A percentile compares a stretch with the other conserved stretches of the same genome.
Evolutionary conservation across 2,888 invertebrate genomes (phyloP).

Genomic region (Lasioglossum pauxillum): DNA sequence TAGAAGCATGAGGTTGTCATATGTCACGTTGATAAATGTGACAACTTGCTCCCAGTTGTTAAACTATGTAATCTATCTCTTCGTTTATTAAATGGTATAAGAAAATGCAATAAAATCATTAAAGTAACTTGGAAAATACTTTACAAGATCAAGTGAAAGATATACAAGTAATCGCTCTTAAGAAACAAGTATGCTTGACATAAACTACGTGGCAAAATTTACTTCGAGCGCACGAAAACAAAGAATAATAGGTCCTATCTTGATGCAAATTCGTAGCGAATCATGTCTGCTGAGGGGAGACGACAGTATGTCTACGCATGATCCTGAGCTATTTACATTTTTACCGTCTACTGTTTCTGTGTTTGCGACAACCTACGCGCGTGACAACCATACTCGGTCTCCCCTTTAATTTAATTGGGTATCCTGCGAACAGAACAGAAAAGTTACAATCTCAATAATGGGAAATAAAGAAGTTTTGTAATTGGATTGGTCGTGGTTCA

Average conservation of each 20-base stretch:
- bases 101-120: not conserved
- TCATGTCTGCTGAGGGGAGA: not conserved
- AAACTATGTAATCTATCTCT: too few relatives aligned
- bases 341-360: not conserved
- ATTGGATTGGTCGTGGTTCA: too few relatives aligned
- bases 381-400: not conserved
- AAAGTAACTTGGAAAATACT: not conserved
- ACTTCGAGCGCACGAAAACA: not conserved
- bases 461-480: too few relatives aligned
- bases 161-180: not conserved
- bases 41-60: too few relatives aligned
- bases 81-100: too few relatives aligned
- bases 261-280: not conserved
- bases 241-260: not conserved
- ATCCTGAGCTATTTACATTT: not conserved
- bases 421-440: too few relatives aligned
- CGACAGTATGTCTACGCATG: not conserved
- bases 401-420: not conserved
- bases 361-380: not conserved
- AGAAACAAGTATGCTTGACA: not conserved
- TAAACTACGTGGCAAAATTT: not conserved
- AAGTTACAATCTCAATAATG: too few relatives aligned
- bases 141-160: not conserved
- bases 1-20: not conserved
- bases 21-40: too few relatives aligned